A percentile compares a stretch with the other conserved stretches of the same genome.
phyloP scores from a whole-genome alignment of 2,888 invertebrate genomes.

The Cephus rjabovi region DNA sequence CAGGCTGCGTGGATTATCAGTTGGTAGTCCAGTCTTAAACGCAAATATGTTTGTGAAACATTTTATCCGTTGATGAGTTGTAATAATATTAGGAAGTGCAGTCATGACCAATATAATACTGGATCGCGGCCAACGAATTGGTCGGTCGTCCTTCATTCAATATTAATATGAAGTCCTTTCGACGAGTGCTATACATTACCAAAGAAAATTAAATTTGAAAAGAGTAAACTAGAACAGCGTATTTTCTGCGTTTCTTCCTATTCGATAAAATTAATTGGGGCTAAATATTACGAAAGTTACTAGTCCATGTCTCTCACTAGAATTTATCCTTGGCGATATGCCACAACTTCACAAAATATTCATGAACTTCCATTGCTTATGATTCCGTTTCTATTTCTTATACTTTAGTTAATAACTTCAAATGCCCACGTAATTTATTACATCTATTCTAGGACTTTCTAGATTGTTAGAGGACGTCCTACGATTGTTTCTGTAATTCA shows the following conservation, averaged over 20 bases:
- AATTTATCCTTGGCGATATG: not conserved
- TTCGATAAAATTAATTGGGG: not conserved
- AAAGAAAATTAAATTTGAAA: no score
- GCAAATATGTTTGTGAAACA: not conserved
- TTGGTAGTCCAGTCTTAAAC: not conserved
- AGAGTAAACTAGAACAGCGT: not conserved
- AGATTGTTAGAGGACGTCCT: not conserved
- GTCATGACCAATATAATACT: slow-evolving; percentile 13
- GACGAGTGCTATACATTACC: not conserved
- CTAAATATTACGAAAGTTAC: not conserved
- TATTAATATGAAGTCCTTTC: slow-evolving; percentile 5
- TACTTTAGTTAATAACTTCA: not conserved
- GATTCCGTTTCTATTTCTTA: not conserved
- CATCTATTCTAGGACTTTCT: not conserved
- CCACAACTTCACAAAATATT: not conserved
- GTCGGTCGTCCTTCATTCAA: slow-evolving; percentile 18
- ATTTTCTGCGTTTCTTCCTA: not conserved
- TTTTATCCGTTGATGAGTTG: not conserved
- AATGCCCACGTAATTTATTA: not conserved
- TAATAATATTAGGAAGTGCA: not conserved
- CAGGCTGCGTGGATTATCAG: not conserved
- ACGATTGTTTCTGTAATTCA: not conserved
- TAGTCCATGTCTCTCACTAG: not conserved
- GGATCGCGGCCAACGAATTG: slow-evolving; percentile 39
- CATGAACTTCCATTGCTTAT: not conserved